Evolutionary conservation across 2,888 invertebrate species (phyloP).

Genomic region (Thumatha senex): DNA sequence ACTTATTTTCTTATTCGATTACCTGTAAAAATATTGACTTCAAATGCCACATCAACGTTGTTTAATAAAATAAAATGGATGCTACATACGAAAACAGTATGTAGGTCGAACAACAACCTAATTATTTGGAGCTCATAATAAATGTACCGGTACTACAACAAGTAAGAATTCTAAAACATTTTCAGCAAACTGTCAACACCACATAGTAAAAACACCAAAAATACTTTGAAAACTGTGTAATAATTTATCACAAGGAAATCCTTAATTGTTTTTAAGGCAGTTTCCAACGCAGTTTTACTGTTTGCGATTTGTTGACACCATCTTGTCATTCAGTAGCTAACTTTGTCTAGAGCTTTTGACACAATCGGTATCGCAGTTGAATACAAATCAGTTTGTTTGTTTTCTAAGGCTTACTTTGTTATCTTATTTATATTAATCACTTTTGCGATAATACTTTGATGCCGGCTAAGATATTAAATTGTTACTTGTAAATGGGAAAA

Average conservation of each 20-base stretch:
- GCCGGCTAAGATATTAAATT: no score
- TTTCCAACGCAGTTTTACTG: background rate
- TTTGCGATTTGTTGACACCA: constrained; percentile 3
- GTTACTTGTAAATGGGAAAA: no score
- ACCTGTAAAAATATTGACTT: no score
- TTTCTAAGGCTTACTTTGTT: background rate
- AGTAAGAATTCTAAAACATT: background rate
- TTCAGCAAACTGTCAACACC: background rate
- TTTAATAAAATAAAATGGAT: background rate
- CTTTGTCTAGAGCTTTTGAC: background rate
- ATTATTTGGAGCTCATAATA: no score
- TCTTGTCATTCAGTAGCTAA: constrained; percentile 2
- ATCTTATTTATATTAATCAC: background rate
- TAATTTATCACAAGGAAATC: background rate
- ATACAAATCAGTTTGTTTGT: background rate
- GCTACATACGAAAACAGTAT: background rate
- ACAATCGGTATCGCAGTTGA: background rate
- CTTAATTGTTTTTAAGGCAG: background rate
- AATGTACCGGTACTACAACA: no score
- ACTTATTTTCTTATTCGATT: no score
- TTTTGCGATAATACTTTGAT: background rate
- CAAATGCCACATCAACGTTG: no score
- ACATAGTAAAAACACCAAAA: background rate
- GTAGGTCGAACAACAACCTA: no score
- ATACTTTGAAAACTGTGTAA: background rate